Conservation (phyloP, 2,797 vertebrate genomes). For the Enteromius anoplus region DNA sequence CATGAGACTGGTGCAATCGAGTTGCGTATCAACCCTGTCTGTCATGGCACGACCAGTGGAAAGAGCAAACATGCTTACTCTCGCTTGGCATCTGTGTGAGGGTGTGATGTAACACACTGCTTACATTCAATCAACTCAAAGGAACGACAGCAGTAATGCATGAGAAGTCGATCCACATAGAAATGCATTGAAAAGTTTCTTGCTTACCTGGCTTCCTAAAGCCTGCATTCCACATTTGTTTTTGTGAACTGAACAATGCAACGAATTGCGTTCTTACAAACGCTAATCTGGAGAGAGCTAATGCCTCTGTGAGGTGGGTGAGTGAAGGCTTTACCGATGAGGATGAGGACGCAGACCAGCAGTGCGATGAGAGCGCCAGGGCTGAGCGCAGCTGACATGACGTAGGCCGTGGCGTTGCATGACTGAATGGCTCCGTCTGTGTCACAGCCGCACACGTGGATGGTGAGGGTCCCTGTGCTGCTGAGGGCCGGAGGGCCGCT, state of each 20-base stretch:
- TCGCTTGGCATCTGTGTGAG: background rate
- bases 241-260: background rate
- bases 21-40: background rate
- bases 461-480: conserved; percentile 96
- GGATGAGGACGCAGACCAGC: conserved; percentile 94
- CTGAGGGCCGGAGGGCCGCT: conserved; percentile 91
- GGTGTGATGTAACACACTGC: background rate
- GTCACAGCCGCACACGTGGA: conserved; percentile 93
- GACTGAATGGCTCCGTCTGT: conserved; percentile 90
- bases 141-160: background rate
- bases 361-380: conserved; percentile 96
- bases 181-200: background rate
- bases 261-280: background rate
- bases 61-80: background rate
- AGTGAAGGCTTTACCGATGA: conserved; percentile 86
- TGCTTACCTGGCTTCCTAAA: background rate
- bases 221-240: background rate
- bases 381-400: conserved; percentile 89
- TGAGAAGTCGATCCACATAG: background rate
- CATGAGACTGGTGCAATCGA: background rate
- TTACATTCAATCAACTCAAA: background rate
- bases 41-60: background rate
- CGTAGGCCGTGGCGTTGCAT: conserved; percentile 92
- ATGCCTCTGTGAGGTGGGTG: background rate
- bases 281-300: background rate